These are phyloP conservation scores for Corticium candelabrum DNA, from an alignment of 37 sponge, comb jelly and placozoan species.

Conservation along the genomic window DNA sequence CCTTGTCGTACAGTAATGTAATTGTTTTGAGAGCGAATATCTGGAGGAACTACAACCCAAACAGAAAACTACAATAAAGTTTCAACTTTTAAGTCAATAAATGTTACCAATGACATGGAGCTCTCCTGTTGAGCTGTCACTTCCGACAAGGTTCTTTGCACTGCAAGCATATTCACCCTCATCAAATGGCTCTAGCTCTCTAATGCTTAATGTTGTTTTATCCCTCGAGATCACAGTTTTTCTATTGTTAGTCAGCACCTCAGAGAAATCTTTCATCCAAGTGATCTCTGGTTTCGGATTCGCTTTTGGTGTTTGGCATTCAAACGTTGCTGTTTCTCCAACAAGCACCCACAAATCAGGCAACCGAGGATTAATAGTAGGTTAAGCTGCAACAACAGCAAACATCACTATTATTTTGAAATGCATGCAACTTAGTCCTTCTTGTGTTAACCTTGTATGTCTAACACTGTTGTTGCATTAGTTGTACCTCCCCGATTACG, in stretches of 20 bases:
- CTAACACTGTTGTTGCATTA: not conserved
- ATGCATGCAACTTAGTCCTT: not conserved
- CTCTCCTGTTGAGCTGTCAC: not conserved
- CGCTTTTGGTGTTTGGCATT: not conserved
- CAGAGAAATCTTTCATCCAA: not conserved
- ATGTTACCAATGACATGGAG: not conserved
- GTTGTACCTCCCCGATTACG: not conserved
- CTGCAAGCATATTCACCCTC: not conserved
- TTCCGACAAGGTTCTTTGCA: not conserved
- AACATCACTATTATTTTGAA: not conserved
- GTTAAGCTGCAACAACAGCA: not conserved
- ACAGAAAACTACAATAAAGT: too few relatives aligned
- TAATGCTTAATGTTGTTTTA: not conserved
- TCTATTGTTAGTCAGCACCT: too few relatives aligned
- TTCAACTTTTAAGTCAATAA: too few relatives aligned
- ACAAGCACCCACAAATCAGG: not conserved
- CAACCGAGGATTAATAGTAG: not conserved
- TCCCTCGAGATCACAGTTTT: not conserved
- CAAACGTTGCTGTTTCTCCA: not conserved
- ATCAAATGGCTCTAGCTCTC: not conserved
- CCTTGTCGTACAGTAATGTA: not conserved
- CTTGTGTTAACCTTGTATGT: not conserved
- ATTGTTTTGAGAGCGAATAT: not conserved
- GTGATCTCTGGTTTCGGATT: not conserved
- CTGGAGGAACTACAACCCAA: not conserved